Base-by-base conservation (phyloP, 2,113 vertebrate species). In the Pygathrix nemaeus region DNA sequence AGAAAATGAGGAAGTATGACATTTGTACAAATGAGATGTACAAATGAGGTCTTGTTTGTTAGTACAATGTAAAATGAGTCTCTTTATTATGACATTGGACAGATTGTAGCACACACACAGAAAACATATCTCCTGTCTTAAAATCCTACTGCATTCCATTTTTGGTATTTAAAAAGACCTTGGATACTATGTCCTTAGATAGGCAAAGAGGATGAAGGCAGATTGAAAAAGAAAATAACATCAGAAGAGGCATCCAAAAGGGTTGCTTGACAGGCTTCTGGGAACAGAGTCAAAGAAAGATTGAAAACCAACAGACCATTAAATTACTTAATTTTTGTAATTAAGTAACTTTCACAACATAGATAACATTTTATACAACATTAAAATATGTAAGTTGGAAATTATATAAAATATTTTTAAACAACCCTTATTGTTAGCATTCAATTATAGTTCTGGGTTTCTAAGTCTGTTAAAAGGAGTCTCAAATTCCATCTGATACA, bases 151-250 rank as follows among this genome's bases (percentile, higher is more conserved):
- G 32, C 21, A 27, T 96, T 14, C 13, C 61, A 45, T 83, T 23
- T 97, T 82, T 80, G 85, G 23, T 79, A 35, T 96, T 57, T 84
- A 75, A 88, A 88, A 95, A 82, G 61, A 66, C 30, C 27, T 84
- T 95, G 25, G 43, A 61, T 88, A 88, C 25, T 57, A 48, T 66
- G 64, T 90, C 20, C 20, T 92, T 68, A 50, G 66, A 45, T 40
- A 90, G 89, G 11, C 45, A 79, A 88, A 87, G 32, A 90, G 48
- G 55, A 96, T 81, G 32, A 80, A 89, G 45, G 30, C 21, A 88
- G 78, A 78, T 27, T 91, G 72, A 48, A 88, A 95, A 93, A 64
- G 14, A 86, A 90, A 73, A 86, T 4, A 50, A 0, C 52, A 79
- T 78, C 40, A 81, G 72, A 88, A 59, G 43, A 82, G 11, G 38